phyloP scores from a whole-genome alignment of 2,888 invertebrate genomes.

The Corythucha ciliata region DNA sequence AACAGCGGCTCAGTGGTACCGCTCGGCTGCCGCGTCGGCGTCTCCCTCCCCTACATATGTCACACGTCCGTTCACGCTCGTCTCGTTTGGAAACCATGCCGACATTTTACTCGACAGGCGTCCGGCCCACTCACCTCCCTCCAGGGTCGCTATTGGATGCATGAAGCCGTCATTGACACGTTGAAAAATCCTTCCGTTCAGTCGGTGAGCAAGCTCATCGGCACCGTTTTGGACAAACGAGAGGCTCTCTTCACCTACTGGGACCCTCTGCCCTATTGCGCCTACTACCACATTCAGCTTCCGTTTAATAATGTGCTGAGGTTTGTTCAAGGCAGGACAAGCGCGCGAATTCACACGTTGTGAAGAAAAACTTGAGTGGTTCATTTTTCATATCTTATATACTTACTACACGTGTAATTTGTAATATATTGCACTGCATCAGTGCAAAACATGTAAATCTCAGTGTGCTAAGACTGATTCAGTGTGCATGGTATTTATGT shows the following conservation, averaged over 20 bases:
- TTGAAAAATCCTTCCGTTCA: slow-evolving; percentile 45
- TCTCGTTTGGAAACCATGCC: slow-evolving; percentile 54
- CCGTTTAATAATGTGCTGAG: slow-evolving; percentile 53
- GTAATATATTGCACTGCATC: no score
- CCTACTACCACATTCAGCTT: slow-evolving; percentile 70
- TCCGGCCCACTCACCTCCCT: slow-evolving; percentile 47
- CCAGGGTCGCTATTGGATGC: slow-evolving; percentile 49
- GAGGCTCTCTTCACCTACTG: slow-evolving; percentile 73
- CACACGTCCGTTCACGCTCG: slow-evolving; percentile 59
- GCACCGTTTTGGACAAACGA: slow-evolving; percentile 63
- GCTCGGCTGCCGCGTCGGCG: slow-evolving; percentile 64
- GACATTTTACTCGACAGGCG: slow-evolving; percentile 50
- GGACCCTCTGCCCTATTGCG: slow-evolving; percentile 79
- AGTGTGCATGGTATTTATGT: no score
- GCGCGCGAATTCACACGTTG: slow-evolving; percentile 10
- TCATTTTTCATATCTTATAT: no score
- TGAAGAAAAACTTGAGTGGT: no score
- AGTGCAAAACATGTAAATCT: no score
- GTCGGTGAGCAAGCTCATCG: slow-evolving; percentile 51
- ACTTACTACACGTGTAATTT: no score
- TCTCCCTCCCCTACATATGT: slow-evolving; percentile 71
- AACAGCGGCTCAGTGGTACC: slow-evolving; percentile 51
- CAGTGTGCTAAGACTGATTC: no score
- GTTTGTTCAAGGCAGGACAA: slow-evolving; percentile 41
- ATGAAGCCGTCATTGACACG: slow-evolving; percentile 48